phyloP scores from a whole-genome alignment of 2,888 invertebrate species.

The Drosophila paracracens region DNA sequence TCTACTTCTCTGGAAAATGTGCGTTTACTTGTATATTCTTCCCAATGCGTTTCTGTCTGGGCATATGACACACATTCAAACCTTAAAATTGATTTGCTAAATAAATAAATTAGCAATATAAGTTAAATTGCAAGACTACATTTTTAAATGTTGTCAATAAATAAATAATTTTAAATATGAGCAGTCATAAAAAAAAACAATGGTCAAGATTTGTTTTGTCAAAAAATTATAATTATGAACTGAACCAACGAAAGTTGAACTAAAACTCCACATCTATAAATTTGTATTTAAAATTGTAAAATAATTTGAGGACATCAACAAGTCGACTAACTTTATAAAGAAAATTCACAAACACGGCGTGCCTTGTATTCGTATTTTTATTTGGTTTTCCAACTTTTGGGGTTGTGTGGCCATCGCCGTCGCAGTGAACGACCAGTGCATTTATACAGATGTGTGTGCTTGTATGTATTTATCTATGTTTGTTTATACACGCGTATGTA shows the following conservation, averaged over 20 bases:
- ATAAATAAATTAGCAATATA: not conserved
- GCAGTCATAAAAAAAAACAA: not conserved
- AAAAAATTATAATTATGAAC: not conserved
- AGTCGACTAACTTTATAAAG: conserved; percentile 36
- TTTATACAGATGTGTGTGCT: conserved; percentile 35
- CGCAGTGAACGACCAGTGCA: conserved; percentile 56
- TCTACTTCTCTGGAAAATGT: conserved; percentile 81
- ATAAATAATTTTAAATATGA: not conserved
- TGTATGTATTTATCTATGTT: conserved; percentile 31
- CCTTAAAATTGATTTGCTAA: not conserved
- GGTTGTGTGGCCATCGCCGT: conserved; percentile 72
- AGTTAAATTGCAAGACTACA: not conserved
- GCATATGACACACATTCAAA: conserved; percentile 55
- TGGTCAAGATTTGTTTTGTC: not conserved
- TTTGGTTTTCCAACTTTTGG: conserved; percentile 80
- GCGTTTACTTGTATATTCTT: conserved; percentile 73
- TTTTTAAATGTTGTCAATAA: not conserved
- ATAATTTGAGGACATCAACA: conserved; percentile 31
- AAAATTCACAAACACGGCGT: conserved; percentile 57
- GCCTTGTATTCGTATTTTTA: conserved; percentile 74
- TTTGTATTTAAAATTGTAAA: not conserved
- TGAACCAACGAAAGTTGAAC: not conserved
- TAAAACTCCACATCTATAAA: not conserved
- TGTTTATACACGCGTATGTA: conserved; percentile 35
- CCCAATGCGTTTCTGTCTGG: conserved; percentile 62